Conservation (phyloP, 1,140 invertebrate species). For the Asbolus verrucosus region DNA sequence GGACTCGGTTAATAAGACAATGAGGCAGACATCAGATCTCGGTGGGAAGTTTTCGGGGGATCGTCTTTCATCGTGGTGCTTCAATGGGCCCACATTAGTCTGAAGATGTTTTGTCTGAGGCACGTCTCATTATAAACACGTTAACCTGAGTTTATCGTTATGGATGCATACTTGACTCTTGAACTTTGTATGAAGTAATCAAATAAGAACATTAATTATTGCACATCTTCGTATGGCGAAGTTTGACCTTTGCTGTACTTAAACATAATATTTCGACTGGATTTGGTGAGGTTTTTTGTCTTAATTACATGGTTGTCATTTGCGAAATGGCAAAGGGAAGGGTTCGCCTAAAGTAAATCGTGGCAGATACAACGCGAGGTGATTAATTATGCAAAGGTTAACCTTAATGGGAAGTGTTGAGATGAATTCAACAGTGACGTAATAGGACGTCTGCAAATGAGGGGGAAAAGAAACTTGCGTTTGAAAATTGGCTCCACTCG, state of each 20-base stretch:
- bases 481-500: too few relatives aligned
- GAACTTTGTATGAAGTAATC: slow-evolving; percentile 7
- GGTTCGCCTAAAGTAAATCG: background rate
- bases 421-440: too few relatives aligned
- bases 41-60: slow-evolving; percentile 20
- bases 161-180: slow-evolving; percentile 6
- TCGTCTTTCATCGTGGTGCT: slow-evolving; percentile 14
- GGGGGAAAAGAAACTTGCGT: too few relatives aligned
- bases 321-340: background rate
- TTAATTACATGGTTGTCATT: too few relatives aligned
- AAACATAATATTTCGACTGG: background rate
- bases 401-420: too few relatives aligned
- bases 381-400: too few relatives aligned
- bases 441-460: too few relatives aligned
- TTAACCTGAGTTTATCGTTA: slow-evolving; percentile 8
- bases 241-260: background rate
- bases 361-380: too few relatives aligned
- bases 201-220: slow-evolving; percentile 11
- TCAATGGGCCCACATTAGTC: background rate
- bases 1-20: too few relatives aligned
- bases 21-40: slow-evolving; percentile 32
- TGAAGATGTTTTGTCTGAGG: background rate
- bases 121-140: slow-evolving; percentile 8
- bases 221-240: background rate
- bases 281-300: background rate